Evolutionary conservation across 2,888 invertebrate genomes (phyloP).

Genomic region (Plebejus melissa): DNA sequence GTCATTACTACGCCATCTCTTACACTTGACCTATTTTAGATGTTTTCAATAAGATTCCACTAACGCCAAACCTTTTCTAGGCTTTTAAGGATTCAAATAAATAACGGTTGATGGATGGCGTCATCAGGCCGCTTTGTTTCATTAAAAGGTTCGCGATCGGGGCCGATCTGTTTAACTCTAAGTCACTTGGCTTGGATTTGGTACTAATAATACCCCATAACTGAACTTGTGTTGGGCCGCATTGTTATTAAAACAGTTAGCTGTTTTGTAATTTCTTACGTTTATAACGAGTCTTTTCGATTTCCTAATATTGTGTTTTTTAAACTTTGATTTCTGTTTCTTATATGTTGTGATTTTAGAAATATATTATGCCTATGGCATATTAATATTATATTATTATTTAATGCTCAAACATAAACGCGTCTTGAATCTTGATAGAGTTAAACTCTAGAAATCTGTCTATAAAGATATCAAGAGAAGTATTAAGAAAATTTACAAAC

Average conservation of each 20-base stretch:
- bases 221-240: neutral
- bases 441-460: too few relatives aligned
- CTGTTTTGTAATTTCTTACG: neutral
- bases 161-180: neutral
- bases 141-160: slow-evolving; percentile 14
- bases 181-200: neutral
- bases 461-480: too few relatives aligned
- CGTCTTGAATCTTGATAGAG: too few relatives aligned
- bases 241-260: neutral
- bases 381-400: too few relatives aligned
- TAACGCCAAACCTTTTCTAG: neutral
- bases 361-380: too few relatives aligned
- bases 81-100: slow-evolving; percentile 7
- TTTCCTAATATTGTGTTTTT: neutral
- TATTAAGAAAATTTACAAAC: too few relatives aligned
- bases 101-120: slow-evolving; percentile 9
- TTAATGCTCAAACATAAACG: too few relatives aligned
- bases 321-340: neutral
- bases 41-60: neutral
- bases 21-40: neutral
- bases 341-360: neutral
- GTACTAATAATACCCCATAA: neutral
- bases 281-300: too few relatives aligned
- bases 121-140: slow-evolving; percentile 4
- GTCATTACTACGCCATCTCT: neutral